Evolutionary conservation across 2,888 invertebrate species (phyloP).

Genomic region (Pyrocoelia pectoralis): DNA sequence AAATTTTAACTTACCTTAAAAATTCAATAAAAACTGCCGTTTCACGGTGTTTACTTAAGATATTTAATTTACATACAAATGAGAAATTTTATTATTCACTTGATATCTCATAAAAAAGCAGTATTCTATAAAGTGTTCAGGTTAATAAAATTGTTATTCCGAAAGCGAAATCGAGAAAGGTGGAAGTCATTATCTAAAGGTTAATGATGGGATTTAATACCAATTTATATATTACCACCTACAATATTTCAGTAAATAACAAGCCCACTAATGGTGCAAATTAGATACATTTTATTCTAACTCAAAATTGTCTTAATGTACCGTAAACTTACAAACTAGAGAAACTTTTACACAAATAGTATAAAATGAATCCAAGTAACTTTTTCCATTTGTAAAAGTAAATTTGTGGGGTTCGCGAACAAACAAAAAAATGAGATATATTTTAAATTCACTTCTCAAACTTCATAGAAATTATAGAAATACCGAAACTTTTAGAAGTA

Average conservation of each 20-base stretch:
- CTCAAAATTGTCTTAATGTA: too few relatives aligned
- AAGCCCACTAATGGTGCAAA: too few relatives aligned
- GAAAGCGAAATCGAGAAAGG: not conserved
- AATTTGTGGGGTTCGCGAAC: too few relatives aligned
- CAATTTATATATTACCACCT: not conserved
- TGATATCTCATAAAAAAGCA: not conserved
- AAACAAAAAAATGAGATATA: too few relatives aligned
- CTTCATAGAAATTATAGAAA: too few relatives aligned
- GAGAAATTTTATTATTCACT: slow-evolving; percentile 4
- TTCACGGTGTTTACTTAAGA: not conserved
- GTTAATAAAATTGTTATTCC: not conserved
- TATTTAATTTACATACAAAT: slow-evolving; percentile 11
- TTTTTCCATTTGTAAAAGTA: too few relatives aligned
- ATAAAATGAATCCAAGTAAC: too few relatives aligned
- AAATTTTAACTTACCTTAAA: not conserved
- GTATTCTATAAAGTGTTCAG: not conserved
- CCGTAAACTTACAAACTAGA: too few relatives aligned
- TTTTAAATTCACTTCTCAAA: too few relatives aligned
- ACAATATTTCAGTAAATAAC: not conserved
- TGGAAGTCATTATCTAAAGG: not conserved
- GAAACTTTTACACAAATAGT: too few relatives aligned
- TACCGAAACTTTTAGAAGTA: too few relatives aligned
- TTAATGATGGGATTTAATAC: slow-evolving; percentile 5
- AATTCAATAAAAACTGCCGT: not conserved
- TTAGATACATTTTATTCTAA: too few relatives aligned